phyloP scores from a whole-genome alignment of 2,888 invertebrate genomes.

The Temnothorax unifasciatus region DNA sequence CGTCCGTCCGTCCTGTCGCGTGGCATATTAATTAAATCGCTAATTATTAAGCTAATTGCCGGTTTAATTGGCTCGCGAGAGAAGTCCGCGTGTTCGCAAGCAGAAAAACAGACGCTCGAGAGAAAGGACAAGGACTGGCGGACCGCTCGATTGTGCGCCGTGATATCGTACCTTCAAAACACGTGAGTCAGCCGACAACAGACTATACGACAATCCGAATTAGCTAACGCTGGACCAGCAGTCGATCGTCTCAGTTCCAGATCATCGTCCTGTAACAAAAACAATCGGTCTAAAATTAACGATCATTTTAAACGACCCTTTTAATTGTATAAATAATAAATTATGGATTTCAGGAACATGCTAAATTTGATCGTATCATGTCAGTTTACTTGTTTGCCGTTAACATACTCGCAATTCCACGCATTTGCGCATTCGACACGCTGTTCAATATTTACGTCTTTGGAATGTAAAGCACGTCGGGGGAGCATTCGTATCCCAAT shows the following conservation, averaged over 20 bases:
- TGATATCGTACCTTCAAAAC: slow-evolving; percentile 2
- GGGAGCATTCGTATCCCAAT: slow-evolving; percentile 37
- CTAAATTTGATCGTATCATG: background rate
- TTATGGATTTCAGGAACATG: background rate
- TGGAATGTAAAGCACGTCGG: slow-evolving; percentile 33
- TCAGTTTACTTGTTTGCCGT: background rate
- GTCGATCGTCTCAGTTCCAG: background rate
- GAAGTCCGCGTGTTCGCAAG: slow-evolving; percentile 13
- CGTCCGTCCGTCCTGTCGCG: slow-evolving; percentile 56
- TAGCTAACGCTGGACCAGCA: slow-evolving; percentile 4
- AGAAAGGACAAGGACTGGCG: slow-evolving; percentile 2
- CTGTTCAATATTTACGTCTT: slow-evolving; percentile 6
- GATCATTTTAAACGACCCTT: background rate
- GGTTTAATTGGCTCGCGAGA: slow-evolving; percentile 78
- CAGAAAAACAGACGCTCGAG: background rate
- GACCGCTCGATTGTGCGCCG: slow-evolving; percentile 6
- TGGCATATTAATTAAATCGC: slow-evolving; percentile 79
- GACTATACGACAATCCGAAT: slow-evolving; percentile 14
- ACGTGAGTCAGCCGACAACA: background rate
- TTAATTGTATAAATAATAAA: background rate
- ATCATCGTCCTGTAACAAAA: background rate
- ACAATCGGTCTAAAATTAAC: background rate
- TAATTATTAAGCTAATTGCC: slow-evolving; percentile 83
- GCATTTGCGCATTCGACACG: background rate
- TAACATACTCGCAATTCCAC: background rate